phyloP scores from a whole-genome alignment of 2,797 vertebrate species.

The Prionace glauca region DNA sequence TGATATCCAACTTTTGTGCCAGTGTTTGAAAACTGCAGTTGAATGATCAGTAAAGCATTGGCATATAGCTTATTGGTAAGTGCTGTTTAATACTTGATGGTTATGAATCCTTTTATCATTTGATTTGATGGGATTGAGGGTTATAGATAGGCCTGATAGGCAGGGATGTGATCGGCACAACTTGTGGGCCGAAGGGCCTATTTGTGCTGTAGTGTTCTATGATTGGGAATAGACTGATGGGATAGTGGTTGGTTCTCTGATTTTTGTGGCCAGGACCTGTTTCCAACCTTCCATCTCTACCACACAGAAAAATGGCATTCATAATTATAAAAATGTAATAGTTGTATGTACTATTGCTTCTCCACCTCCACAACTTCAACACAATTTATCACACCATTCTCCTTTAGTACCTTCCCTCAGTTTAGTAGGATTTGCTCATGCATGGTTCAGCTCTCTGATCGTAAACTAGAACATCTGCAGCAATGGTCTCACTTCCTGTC shows the following conservation, averaged over 20 bases:
- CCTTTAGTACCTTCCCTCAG: background rate
- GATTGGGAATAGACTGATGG: background rate
- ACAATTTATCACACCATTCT: background rate
- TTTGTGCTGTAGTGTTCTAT: background rate
- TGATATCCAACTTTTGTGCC: too few species aligned
- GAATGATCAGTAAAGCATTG: background rate
- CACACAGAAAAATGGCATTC: background rate
- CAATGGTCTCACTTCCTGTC: background rate
- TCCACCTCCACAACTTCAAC: background rate
- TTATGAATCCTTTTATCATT: background rate
- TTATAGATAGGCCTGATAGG: too few species aligned
- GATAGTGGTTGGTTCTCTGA: background rate
- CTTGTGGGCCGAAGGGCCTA: too few species aligned
- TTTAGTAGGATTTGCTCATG: background rate
- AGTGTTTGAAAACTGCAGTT: background rate
- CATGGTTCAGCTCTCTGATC: background rate
- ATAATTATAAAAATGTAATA: background rate
- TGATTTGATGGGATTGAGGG: background rate
- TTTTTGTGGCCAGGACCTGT: background rate
- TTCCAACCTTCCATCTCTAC: background rate
- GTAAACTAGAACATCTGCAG: background rate
- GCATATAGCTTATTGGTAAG: background rate
- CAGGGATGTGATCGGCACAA: too few species aligned
- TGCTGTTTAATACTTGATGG: background rate
- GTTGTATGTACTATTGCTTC: background rate